Percentiles rank a stretch among this genome's conserved stretches.
phyloP scores from a whole-genome alignment of 2,113 vertebrate genomes.

The Pantherophis guttatus region DNA sequence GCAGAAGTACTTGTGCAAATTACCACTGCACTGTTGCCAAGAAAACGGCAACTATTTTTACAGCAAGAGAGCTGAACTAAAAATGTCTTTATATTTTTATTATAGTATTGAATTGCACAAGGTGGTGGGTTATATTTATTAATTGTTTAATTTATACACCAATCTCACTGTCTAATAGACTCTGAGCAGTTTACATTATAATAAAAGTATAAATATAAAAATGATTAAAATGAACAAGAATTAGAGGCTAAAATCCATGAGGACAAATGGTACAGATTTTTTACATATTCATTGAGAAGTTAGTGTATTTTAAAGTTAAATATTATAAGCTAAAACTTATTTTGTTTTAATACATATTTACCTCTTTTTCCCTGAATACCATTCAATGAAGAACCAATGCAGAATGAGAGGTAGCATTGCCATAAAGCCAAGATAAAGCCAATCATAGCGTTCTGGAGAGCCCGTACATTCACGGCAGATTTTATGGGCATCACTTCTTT shows the following conservation, averaged over 20 bases:
- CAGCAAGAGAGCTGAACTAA: not conserved
- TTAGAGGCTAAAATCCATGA: not conserved
- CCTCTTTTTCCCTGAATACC: conserved; percentile 99
- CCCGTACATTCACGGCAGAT: conserved; percentile 83
- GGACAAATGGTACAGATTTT: not conserved
- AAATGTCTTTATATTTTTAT: not conserved
- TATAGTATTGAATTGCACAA: not conserved
- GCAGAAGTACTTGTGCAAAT: not conserved
- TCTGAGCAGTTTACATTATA: not conserved
- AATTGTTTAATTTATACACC: not conserved
- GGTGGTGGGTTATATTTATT: not conserved
- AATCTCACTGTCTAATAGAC: not conserved
- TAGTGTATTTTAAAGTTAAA: too few relatives aligned
- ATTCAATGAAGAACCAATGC: conserved; percentile 99
- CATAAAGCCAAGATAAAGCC: conserved; percentile 98
- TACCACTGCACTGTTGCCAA: not conserved
- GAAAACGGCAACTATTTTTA: not conserved
- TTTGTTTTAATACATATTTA: conserved; percentile 42
- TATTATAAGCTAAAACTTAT: not conserved
- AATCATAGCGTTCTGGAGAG: conserved; percentile 90
- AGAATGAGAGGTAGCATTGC: conserved; percentile 92
- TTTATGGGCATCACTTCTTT: conserved; percentile 81
- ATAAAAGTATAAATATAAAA: not conserved
- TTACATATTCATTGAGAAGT: not conserved
- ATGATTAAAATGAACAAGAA: not conserved